A percentile compares a stretch with the other conserved stretches of the same genome.
phyloP scores from a whole-genome alignment of 2,797 vertebrate species.

The Bovichtus variegatus region DNA sequence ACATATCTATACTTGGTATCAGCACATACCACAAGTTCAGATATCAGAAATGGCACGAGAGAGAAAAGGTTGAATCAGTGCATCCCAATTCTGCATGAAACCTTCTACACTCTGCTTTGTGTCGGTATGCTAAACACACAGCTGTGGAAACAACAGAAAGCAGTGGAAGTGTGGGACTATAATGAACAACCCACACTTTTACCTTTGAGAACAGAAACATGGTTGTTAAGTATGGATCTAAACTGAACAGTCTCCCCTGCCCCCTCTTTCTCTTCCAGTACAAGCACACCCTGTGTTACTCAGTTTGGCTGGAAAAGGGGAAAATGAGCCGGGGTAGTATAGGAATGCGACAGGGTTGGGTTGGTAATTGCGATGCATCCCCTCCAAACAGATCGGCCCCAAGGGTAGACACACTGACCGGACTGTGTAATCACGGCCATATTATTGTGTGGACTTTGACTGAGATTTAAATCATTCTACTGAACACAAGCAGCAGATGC shows the following conservation, averaged over 20 bases:
- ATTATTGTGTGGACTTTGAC: not conserved
- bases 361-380: slow-evolving; percentile 7
- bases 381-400: not conserved
- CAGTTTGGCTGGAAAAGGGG: not conserved
- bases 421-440: slow-evolving; percentile 19
- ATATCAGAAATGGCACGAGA: not conserved
- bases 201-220: not conserved
- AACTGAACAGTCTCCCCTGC: not conserved
- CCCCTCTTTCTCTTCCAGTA: not conserved
- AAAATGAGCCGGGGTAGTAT: not conserved
- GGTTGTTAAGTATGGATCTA: not conserved
- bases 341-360: slow-evolving; percentile 61
- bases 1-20: not conserved
- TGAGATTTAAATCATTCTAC: slow-evolving; percentile 3
- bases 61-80: not conserved
- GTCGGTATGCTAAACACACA: not conserved
- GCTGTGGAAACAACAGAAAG: not conserved
- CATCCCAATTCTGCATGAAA: not conserved
- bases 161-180: not conserved
- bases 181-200: not conserved
- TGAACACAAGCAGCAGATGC: not conserved
- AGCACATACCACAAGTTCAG: not conserved
- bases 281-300: slow-evolving; percentile 4
- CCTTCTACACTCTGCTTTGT: not conserved
- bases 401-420: not conserved